phyloP scores from a whole-genome alignment of 2,113 vertebrate genomes.

The Tetrao urogallus region DNA sequence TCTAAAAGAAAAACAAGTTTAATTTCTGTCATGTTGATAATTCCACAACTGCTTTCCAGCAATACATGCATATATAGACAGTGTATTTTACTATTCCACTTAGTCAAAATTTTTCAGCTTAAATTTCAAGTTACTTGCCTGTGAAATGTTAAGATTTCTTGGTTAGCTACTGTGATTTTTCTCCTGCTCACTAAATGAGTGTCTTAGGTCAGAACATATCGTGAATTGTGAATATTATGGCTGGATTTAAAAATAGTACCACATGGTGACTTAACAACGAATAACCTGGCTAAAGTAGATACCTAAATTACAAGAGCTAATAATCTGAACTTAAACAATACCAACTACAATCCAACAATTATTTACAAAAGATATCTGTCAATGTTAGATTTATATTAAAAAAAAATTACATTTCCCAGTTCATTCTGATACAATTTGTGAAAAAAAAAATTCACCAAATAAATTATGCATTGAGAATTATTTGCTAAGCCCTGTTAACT shows the following conservation, averaged over 20 bases:
- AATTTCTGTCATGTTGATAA: not conserved
- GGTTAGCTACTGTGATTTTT: not conserved
- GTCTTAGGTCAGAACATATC: not conserved
- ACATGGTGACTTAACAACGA: not conserved
- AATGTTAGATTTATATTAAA: not conserved
- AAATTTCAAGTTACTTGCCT: not conserved
- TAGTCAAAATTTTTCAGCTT: not conserved
- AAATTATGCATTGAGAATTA: not conserved
- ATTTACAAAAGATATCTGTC: not conserved
- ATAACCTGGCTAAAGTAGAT: not conserved
- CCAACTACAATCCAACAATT: not conserved
- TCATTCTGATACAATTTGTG: not conserved
- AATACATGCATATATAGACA: not conserved
- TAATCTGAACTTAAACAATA: not conserved
- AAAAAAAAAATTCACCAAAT: not conserved
- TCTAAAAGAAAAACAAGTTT: not conserved
- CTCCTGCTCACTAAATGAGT: not conserved
- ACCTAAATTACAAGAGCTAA: not conserved
- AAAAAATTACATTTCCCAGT: not conserved
- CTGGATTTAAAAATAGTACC: not conserved
- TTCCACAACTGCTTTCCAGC: not conserved
- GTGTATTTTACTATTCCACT: not conserved
- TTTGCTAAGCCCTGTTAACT: slow-evolving; percentile 34
- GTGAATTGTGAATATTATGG: not conserved
- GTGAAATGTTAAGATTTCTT: not conserved